These are phyloP conservation scores for Pseudoatta argentina DNA, from an alignment of 1,140 invertebrate genomes.

Conservation along the genomic window DNA sequence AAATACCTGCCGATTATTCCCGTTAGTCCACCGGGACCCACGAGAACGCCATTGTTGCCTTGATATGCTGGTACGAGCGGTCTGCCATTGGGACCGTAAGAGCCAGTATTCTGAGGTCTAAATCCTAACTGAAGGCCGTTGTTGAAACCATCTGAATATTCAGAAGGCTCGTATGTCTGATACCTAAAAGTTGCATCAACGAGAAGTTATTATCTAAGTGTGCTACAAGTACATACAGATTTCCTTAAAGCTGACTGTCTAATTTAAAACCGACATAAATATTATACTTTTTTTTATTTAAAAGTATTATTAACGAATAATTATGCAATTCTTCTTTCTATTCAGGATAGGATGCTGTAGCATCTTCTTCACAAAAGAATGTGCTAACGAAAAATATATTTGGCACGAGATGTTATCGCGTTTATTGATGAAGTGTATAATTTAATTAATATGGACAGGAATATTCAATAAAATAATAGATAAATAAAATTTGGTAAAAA, in stretches of 20 bases:
- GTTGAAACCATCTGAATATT: conserved; percentile 48
- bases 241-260: neutral
- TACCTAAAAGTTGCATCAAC: conserved; percentile 65
- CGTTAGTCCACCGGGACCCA: conserved; percentile 76
- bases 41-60: conserved; percentile 69
- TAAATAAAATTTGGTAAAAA: neutral
- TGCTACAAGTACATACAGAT: neutral
- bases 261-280: conserved; percentile 14
- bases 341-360: too few relatives aligned
- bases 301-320: neutral
- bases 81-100: conserved; percentile 75
- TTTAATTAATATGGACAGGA: neutral
- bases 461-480: neutral
- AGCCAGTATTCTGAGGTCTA: conserved; percentile 73
- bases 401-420: too few relatives aligned
- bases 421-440: too few relatives aligned
- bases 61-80: conserved; percentile 62
- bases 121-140: conserved; percentile 67
- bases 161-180: conserved; percentile 65
- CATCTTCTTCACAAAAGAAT: too few relatives aligned
- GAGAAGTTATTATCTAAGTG: conserved; percentile 25
- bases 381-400: too few relatives aligned
- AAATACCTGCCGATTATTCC: conserved; percentile 75
- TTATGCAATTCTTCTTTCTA: neutral
- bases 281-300: neutral